Evolutionary conservation across 92 coral and sea anemone species (phyloP).

Genomic region (Isaurus tuberculatus): DNA sequence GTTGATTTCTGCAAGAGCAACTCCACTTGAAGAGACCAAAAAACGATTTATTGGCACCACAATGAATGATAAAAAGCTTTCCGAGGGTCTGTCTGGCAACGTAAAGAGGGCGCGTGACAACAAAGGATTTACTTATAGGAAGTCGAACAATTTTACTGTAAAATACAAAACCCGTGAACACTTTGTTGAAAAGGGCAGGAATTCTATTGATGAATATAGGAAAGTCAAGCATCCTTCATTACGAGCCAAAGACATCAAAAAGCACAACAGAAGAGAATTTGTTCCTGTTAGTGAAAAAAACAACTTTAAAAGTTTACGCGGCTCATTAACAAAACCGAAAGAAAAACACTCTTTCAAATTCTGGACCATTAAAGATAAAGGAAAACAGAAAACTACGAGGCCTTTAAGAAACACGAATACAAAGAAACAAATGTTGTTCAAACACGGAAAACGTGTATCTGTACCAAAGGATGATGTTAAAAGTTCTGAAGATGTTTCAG

Average conservation of each 20-base stretch:
- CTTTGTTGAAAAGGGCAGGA: not conserved
- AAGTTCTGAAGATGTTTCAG: not conserved
- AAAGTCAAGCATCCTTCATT: not conserved
- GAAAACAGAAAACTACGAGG: not conserved
- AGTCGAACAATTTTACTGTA: not conserved
- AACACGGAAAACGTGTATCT: slow-evolving; percentile 23
- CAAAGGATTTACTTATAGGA: slow-evolving; percentile 14
- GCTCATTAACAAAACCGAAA: not conserved
- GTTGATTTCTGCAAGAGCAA: not conserved
- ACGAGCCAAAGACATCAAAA: too few species aligned
- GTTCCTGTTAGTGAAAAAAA: not conserved
- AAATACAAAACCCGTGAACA: not conserved
- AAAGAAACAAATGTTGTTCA: not conserved
- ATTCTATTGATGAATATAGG: not conserved
- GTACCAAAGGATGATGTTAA: slow-evolving; percentile 33
- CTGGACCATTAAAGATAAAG: not conserved
- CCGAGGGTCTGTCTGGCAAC: not conserved
- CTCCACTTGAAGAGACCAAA: not conserved
- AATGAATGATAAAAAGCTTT: slow-evolving; percentile 9
- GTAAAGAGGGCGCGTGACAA: slow-evolving; percentile 1
- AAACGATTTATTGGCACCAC: slow-evolving; percentile 14
- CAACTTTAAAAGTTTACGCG: too few species aligned
- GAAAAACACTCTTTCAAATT: not conserved
- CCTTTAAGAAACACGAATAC: not conserved
- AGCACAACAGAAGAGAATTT: not conserved